A percentile compares a stretch with the other conserved stretches of the same genome.
Evolutionary conservation across 2,888 invertebrate species (phyloP).

Genomic region (Eristalis tenax): DNA sequence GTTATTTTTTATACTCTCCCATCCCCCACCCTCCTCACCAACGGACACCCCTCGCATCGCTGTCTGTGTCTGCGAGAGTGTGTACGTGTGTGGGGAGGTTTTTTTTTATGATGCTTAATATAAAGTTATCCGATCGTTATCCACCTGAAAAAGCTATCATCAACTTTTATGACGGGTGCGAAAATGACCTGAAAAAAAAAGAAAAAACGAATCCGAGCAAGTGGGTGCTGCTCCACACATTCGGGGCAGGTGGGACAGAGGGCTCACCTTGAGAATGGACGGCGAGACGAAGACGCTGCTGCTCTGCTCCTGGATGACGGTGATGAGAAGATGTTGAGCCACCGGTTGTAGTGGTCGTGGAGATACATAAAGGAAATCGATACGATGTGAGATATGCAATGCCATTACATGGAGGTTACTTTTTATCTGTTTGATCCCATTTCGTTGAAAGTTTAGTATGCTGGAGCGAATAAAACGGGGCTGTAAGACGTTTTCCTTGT

Average conservation of each 20-base stretch:
- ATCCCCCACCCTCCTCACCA: no score
- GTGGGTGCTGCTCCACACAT: not conserved
- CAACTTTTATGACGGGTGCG: slow-evolving; percentile 44
- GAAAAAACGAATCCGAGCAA: slow-evolving; percentile 3
- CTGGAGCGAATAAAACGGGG: slow-evolving; percentile 14
- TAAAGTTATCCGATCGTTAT: slow-evolving; percentile 53
- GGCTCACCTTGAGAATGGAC: not conserved
- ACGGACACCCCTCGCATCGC: not conserved
- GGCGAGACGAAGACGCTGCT: not conserved
- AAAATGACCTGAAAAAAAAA: slow-evolving; percentile 46
- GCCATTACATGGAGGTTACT: slow-evolving; percentile 24
- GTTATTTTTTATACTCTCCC: not conserved
- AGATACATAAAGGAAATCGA: slow-evolving; percentile 24
- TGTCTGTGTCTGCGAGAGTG: not conserved
- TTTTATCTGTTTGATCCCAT: slow-evolving; percentile 41
- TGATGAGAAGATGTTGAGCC: not conserved
- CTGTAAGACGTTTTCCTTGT: slow-evolving; percentile 5
- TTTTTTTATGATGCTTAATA: slow-evolving; percentile 47
- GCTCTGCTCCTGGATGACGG: not conserved
- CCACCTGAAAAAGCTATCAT: slow-evolving; percentile 41
- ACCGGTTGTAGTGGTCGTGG: not conserved
- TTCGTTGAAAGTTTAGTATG: slow-evolving; percentile 20
- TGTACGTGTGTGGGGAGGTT: not conserved
- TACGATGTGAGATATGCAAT: slow-evolving; percentile 36
- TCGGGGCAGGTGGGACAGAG: no score